Conservation (phyloP, 2,113 vertebrate genomes). For the Tor tambroides region DNA sequence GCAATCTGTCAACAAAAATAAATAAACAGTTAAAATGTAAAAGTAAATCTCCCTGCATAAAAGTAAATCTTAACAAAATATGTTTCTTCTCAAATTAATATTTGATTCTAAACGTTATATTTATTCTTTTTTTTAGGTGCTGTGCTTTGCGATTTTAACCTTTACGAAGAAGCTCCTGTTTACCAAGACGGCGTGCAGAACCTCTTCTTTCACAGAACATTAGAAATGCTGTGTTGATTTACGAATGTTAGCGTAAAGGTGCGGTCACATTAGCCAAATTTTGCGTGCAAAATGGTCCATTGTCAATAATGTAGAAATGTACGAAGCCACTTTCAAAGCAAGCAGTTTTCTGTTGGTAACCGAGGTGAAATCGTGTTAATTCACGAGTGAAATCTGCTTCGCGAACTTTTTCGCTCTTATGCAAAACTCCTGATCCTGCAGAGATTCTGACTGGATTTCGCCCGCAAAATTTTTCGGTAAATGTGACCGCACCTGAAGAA, state of each 20-base stretch:
- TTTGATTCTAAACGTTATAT: not conserved
- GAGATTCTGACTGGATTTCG: not conserved
- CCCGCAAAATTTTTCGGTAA: not conserved
- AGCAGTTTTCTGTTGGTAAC: not conserved
- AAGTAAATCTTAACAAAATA: too few species aligned
- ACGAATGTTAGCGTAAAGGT: not conserved
- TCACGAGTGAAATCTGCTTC: too few species aligned
- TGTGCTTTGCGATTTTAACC: slow-evolving; percentile 58
- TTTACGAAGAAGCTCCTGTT: not conserved
- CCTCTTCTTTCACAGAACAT: not conserved
- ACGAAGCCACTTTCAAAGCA: not conserved
- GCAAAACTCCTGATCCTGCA: not conserved
- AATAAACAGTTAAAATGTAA: too few species aligned
- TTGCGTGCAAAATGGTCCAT: not conserved
- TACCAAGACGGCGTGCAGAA: not conserved
- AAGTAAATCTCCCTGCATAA: too few species aligned
- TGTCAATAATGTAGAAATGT: not conserved
- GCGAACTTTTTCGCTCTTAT: not conserved
- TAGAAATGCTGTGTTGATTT: slow-evolving; percentile 31
- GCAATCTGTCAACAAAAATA: too few species aligned
- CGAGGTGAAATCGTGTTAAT: not conserved
- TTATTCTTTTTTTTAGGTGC: slow-evolving; percentile 57
- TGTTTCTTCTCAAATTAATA: too few species aligned
- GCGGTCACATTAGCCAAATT: not conserved
- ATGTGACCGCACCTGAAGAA: not conserved